phyloP scores from a whole-genome alignment of 2,888 invertebrate genomes.

The Autographa pulchrina region DNA sequence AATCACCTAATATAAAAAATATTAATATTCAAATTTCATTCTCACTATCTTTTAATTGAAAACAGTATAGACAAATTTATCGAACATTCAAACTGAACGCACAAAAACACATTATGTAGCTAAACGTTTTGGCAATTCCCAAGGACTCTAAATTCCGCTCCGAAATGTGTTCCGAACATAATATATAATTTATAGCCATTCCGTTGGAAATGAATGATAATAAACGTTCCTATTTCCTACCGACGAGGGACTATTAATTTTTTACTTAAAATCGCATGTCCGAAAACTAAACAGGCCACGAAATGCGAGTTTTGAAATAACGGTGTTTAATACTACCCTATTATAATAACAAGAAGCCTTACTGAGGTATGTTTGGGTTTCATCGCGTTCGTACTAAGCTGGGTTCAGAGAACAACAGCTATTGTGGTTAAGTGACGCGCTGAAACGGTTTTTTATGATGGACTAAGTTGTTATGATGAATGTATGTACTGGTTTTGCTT shows the following conservation, averaged over 20 bases:
- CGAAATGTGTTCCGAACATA: constrained; percentile 26
- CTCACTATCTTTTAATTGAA: not conserved
- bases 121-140: constrained; percentile 6
- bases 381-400: constrained; percentile 59
- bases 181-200: constrained; percentile 53
- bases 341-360: constrained; percentile 71
- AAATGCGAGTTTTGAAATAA: constrained; percentile 76
- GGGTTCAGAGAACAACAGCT: constrained; percentile 36
- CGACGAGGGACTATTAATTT: constrained; percentile 59
- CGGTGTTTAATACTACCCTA: constrained; percentile 72
- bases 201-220: constrained; percentile 54
- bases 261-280: constrained; percentile 77
- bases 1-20: too few species aligned
- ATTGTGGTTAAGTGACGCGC: not conserved
- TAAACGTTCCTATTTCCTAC: constrained; percentile 54
- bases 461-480: not conserved
- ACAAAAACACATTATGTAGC: constrained; percentile 2
- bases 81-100: constrained; percentile 1
- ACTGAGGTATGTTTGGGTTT: constrained; percentile 58
- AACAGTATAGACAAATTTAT: not conserved
- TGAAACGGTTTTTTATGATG: not conserved
- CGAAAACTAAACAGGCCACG: constrained; percentile 68
- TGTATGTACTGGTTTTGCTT: not conserved
- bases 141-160: constrained; percentile 13
- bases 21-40: too few species aligned